Evolutionary conservation across 2,113 vertebrate species (phyloP).

Genomic region (Microcebus griseorufus): DNA sequence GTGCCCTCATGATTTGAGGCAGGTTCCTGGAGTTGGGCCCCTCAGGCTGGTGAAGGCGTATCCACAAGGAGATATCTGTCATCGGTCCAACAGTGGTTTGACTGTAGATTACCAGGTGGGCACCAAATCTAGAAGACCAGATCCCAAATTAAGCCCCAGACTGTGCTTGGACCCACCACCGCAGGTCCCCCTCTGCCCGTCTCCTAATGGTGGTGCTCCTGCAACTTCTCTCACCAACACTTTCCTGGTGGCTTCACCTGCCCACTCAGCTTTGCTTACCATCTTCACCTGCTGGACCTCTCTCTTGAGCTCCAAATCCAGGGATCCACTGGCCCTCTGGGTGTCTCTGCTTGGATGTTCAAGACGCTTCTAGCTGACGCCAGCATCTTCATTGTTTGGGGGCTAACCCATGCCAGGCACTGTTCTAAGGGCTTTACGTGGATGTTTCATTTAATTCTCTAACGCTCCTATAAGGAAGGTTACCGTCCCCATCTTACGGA

Average conservation of each 20-base stretch:
- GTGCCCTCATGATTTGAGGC: background rate
- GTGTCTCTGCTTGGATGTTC: background rate
- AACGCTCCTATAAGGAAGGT: background rate
- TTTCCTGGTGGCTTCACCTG: background rate
- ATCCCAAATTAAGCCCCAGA: background rate
- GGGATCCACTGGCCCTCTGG: background rate
- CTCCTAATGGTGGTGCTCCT: rapidly evolving
- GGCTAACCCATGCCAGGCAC: rapidly evolving
- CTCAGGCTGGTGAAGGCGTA: background rate
- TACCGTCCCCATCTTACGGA: background rate
- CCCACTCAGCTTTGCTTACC: background rate
- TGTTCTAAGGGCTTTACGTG: background rate
- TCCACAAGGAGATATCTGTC: background rate
- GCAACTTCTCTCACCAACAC: background rate
- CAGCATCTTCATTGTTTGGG: background rate
- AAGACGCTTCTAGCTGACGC: background rate
- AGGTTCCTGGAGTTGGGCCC: background rate
- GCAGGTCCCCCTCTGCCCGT: background rate
- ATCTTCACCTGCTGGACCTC: background rate
- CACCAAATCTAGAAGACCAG: background rate
- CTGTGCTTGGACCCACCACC: too few relatives aligned
- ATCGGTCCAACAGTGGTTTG: background rate
- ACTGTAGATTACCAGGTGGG: background rate
- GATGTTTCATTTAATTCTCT: background rate
- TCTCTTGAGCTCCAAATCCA: background rate